Evolutionary conservation across 2,888 invertebrate genomes (phyloP), one percentile per base, ranked within the genome.

Genomic region (Metopia argyrocephala): DNA sequence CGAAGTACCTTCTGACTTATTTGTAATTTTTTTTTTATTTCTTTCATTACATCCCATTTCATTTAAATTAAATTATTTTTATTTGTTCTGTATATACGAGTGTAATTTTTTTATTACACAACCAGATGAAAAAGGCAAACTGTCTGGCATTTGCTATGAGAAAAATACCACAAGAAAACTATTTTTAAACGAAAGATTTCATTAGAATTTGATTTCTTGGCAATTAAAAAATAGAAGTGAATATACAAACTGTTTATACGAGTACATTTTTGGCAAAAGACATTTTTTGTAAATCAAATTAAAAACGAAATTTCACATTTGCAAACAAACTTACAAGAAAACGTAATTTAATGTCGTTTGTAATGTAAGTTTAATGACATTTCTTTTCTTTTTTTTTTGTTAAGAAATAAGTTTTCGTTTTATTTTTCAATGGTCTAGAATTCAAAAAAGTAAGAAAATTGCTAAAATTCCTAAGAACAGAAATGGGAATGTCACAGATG

Each of bases 281-380:
- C n/a, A n/a, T n/a, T n/a, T n/a, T n/a, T n/a, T n/a, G n/a, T n/a
- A n/a, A 9, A 52, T 66, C 38, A 25, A 64, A 65, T 59, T 38
- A 57, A 52, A 38, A 38, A 15, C 9, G 15, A 74, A 76, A 76
- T 76, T 76, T 76, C 56, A 70, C 46, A 76, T 38, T 54, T 71
- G 5, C 15, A 20, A n/a, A 25, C 12, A 52, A 65, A 27, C 20
- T 52, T 28, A 1, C 27, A 28, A 7, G 18, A 61, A 65, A 76
- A 64, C 6, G 50, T 23, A 64, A 68, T 68, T 62, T 56, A 25
- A 27, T 62, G 48, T 12, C 5, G 18, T 75, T 61, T 61, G 31
- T 20, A 25, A 27, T 68, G 50, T 59, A 74, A 66, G 75, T 79
- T 79, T 79, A 71, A 71, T 79, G 79, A 76, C 75, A 79, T 75